Conservation (phyloP, 2,888 invertebrate species). For the Belgica antarctica region DNA sequence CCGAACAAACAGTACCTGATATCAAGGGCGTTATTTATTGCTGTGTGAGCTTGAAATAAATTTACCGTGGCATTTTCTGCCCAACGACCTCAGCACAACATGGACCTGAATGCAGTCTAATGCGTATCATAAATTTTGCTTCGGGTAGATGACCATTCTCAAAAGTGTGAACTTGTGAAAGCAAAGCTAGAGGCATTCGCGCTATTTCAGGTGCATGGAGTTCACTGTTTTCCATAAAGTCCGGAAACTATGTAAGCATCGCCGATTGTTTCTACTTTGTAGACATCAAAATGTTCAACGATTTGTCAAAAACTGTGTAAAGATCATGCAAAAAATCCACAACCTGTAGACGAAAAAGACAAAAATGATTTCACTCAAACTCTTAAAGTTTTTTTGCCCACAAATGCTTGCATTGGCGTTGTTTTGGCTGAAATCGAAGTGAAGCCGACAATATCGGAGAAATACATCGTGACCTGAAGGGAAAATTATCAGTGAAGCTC, state of each 20-base stretch:
- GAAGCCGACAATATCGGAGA: too few relatives aligned
- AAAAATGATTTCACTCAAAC: too few relatives aligned
- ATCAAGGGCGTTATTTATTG: too few relatives aligned
- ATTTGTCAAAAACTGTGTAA: conserved; percentile 90
- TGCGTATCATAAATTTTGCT: conserved; percentile 86
- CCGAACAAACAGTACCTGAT: conserved; percentile 96
- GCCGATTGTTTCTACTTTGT: conserved; percentile 96
- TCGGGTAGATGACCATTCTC: conserved; percentile 92
- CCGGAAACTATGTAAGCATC: conserved; percentile 96
- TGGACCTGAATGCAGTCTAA: conserved; percentile 90
- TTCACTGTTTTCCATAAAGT: conserved; percentile 67
- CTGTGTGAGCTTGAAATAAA: too few relatives aligned
- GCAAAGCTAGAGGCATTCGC: too few relatives aligned
- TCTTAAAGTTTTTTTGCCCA: too few relatives aligned
- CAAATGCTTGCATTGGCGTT: too few relatives aligned
- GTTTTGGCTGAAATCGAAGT: too few relatives aligned
- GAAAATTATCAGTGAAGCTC: too few relatives aligned
- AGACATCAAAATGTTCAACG: conserved; percentile 88
- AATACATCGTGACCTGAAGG: too few relatives aligned
- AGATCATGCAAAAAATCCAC: too few relatives aligned
- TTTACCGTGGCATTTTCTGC: conserved; percentile 68
- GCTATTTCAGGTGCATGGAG: conserved; percentile 93
- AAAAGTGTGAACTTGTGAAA: conserved; percentile 98
- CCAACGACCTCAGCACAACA: conserved; percentile 93
- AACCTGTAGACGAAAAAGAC: too few relatives aligned